Evolutionary conservation across 2,888 invertebrate genomes (phyloP), one percentile per base, ranked within the genome.

Genomic region (Clepsis dumicolana): DNA sequence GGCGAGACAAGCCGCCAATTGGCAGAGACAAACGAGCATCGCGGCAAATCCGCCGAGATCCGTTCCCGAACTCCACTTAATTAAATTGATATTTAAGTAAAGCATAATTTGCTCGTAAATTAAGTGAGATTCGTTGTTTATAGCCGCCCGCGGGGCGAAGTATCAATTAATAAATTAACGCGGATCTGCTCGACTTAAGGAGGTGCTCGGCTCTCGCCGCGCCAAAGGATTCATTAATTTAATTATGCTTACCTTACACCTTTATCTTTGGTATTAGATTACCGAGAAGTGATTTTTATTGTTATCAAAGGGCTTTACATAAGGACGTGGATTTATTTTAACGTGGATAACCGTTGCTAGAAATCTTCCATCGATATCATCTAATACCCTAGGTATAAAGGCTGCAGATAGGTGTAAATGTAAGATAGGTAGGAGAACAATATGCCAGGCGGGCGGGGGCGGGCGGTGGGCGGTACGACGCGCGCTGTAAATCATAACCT

Each of bases 81-180:
- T 92, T 93, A 93, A 93, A 93, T 94, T 93, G 93, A 93, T 93
- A 93, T 93, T 93, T 92, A 93, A 93, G 91, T 90, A 90, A 91
- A 91, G 92, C 89, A 93, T 92, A 93, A 94, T 93, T 93, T 85
- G 87, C 89, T 91, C 91, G 91, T 93, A 92, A 91, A 91, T 93
- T 93, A 93, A 91, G 90, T 85, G 87, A 90, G 91, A 92, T 90
- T 84, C 88, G 86, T 93, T 93, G 92, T 93, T 93, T 92, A 93
- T 91, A 89, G 88, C 86, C 75, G 77, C 81, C 84, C 80, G 80
- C 78, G 81, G 88, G 85, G 88, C 83, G 86, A 87, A 89, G 85
- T 85, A 83, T 88, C 91, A 92, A 93, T 93, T 93, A 93, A 93
- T 93, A 92, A 93, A 93, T 93, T 93, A 93, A 88, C 87, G 78